Conservation (phyloP, 1,140 invertebrate genomes). For the Andrena cerasifolii region DNA sequence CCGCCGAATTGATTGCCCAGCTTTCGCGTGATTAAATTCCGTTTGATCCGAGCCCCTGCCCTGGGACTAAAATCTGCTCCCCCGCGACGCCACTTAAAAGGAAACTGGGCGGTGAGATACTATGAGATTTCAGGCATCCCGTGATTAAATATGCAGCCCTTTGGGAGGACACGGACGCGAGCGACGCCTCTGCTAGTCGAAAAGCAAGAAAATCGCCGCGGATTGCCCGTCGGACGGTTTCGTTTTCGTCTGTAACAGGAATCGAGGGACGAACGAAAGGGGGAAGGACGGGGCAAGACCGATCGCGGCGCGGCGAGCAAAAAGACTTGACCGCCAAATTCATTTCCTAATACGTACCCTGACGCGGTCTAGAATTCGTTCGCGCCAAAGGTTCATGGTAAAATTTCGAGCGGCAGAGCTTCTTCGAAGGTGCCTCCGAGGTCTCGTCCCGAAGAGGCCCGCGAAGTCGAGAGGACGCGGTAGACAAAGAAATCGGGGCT, state of each 20-base stretch:
- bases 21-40: constrained; percentile 37
- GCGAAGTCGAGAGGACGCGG: neutral
- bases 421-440: constrained; percentile 14
- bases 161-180: no score
- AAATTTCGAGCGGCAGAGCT: constrained; percentile 52
- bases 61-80: neutral
- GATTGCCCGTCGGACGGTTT: neutral
- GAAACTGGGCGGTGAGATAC: no score
- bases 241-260: constrained; percentile 26
- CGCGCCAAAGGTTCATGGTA: constrained; percentile 75
- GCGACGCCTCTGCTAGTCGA: no score
- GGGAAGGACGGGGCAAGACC: neutral
- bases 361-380: constrained; percentile 73
- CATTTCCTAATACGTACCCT: constrained; percentile 74
- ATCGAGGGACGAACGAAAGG: neutral
- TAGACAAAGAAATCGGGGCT: constrained; percentile 39
- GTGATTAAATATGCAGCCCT: no score
- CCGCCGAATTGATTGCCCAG: constrained; percentile 11
- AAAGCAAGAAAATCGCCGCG: no score
- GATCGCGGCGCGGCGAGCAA: constrained; percentile 53
- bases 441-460: neutral
- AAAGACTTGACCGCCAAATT: constrained; percentile 69
- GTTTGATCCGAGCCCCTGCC: constrained; percentile 14
- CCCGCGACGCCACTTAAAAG: no score
- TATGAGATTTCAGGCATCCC: no score